A percentile compares a stretch with the other conserved stretches of the same genome.
phyloP scores from a whole-genome alignment of 2,888 invertebrate genomes.

The Drosophila limbata region DNA sequence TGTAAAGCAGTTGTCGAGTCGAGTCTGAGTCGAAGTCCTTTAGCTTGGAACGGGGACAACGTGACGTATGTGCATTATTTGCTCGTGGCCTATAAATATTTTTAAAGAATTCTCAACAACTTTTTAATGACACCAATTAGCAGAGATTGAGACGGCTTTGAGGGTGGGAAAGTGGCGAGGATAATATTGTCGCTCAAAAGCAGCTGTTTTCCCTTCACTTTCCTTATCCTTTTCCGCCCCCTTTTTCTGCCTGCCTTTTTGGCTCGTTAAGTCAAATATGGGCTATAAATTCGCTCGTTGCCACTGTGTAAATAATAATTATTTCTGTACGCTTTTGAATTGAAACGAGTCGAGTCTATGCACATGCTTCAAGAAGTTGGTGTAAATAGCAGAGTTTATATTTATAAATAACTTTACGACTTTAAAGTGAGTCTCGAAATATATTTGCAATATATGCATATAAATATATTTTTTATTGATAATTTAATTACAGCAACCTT shows the following conservation, averaged over 20 bases:
- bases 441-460: background rate
- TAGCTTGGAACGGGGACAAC: slow-evolving; percentile 10
- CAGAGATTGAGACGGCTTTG: slow-evolving; percentile 19
- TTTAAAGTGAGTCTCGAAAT: background rate
- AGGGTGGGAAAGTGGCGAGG: background rate
- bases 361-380: slow-evolving; percentile 33
- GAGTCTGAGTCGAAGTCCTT: background rate
- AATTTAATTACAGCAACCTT: background rate
- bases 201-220: slow-evolving; percentile 34
- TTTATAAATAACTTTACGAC: background rate
- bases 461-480: background rate
- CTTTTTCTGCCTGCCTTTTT: slow-evolving; percentile 13
- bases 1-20: slow-evolving; percentile 60
- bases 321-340: slow-evolving; percentile 61
- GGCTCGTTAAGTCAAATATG: slow-evolving; percentile 66
- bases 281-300: slow-evolving; percentile 57
- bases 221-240: background rate
- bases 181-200: slow-evolving; percentile 33
- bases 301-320: slow-evolving; percentile 77
- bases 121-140: slow-evolving; percentile 80
- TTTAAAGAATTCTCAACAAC: slow-evolving; percentile 53
- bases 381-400: slow-evolving; percentile 25
- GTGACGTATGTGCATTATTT: slow-evolving; percentile 58
- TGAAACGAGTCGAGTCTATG: slow-evolving; percentile 8
- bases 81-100: slow-evolving; percentile 41